Conservation (phyloP, 2,888 invertebrate genomes). For the Cataglyphis rosenhaueri region DNA sequence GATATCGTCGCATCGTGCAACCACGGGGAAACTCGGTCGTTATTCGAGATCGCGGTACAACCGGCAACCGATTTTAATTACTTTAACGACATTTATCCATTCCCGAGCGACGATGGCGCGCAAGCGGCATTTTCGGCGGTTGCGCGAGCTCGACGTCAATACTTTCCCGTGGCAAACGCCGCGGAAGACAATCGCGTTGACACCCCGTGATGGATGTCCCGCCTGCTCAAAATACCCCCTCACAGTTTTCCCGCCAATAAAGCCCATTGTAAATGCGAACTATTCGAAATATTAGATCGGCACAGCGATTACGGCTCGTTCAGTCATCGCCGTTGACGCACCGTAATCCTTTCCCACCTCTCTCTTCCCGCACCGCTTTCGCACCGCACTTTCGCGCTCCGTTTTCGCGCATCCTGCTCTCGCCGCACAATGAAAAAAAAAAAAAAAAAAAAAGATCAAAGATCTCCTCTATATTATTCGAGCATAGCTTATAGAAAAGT, state of each 20-base stretch:
- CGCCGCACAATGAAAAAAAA: conserved; percentile 1
- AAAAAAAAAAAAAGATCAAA: neutral
- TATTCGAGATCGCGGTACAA: conserved; percentile 42
- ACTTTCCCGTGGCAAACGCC: conserved; percentile 79
- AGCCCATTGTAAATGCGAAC: conserved; percentile 85
- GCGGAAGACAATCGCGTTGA: conserved; percentile 85
- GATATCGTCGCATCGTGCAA: conserved; percentile 29
- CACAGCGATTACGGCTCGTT: conserved; percentile 84
- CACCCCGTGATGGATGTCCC: conserved; percentile 85
- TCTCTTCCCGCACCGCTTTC: conserved; percentile 25
- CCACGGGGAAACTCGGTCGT: conserved; percentile 12
- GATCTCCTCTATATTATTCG: neutral
- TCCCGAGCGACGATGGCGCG: conserved; percentile 33
- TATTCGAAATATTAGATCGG: conserved; percentile 85
- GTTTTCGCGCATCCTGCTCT: conserved; percentile 4
- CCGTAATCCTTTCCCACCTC: conserved; percentile 82
- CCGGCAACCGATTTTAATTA: conserved; percentile 47
- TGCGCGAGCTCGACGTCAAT: conserved; percentile 72
- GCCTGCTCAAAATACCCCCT: conserved; percentile 79
- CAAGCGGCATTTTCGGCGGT: conserved; percentile 47
- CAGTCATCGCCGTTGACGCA: conserved; percentile 85
- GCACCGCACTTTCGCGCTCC: conserved; percentile 13
- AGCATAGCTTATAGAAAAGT: conserved; percentile 32
- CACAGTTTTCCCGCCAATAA: conserved; percentile 84
- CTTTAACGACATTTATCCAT: conserved; percentile 50